These are phyloP conservation scores for Gerris lacustris DNA, from an alignment of 2,888 invertebrate species.

Conservation along the genomic window DNA sequence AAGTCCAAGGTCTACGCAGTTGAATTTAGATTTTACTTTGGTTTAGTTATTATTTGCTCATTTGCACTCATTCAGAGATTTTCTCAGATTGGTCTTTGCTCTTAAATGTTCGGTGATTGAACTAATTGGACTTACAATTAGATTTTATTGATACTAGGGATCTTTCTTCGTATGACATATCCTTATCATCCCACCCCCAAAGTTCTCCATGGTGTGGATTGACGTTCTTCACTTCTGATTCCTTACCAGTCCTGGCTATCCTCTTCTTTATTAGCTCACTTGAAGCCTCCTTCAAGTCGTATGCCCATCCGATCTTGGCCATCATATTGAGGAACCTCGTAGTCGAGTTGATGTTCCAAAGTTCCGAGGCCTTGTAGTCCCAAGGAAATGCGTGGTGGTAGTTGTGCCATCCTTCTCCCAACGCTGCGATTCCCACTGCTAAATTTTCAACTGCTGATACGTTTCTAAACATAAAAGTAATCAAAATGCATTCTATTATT, in stretches of 20 bases:
- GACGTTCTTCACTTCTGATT: constrained; percentile 35
- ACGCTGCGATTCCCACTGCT: constrained; percentile 50
- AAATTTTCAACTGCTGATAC: background rate
- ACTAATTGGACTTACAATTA: too few relatives aligned
- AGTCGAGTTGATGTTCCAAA: constrained; percentile 46
- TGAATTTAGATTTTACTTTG: too few relatives aligned
- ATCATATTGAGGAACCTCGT: background rate
- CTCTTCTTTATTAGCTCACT: constrained; percentile 56
- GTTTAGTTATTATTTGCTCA: too few relatives aligned
- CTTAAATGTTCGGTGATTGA: too few relatives aligned
- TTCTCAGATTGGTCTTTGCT: too few relatives aligned
- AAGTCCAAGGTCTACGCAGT: too few relatives aligned
- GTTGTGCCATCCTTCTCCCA: constrained; percentile 78
- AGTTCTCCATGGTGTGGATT: constrained; percentile 29
- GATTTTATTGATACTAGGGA: background rate
- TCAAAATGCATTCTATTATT: background rate
- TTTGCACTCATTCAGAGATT: too few relatives aligned
- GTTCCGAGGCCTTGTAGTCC: constrained; percentile 64
- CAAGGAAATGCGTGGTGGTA: constrained; percentile 81
- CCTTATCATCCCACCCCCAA: constrained; percentile 79
- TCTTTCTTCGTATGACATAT: constrained; percentile 56
- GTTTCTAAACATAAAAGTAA: background rate
- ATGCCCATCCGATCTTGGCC: constrained; percentile 57
- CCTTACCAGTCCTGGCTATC: constrained; percentile 60
- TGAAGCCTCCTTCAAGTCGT: constrained; percentile 61